Conservation (phyloP, 2,797 vertebrate genomes). For the Manis pentadactyla region DNA sequence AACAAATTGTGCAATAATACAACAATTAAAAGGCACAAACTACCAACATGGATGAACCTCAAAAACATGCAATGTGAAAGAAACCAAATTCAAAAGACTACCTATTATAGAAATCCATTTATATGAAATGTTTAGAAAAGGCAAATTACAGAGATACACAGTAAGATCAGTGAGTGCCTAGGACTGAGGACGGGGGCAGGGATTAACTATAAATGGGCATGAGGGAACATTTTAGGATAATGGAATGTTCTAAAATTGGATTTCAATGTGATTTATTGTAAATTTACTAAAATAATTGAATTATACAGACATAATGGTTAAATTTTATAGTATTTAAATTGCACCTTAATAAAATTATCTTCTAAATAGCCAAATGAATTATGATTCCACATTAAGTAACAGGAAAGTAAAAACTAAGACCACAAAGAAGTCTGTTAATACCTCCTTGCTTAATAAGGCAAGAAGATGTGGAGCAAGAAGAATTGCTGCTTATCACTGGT, state of each 20-base stretch:
- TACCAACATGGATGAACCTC: not conserved
- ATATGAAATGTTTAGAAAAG: not conserved
- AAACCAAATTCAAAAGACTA: not conserved
- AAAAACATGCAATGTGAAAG: not conserved
- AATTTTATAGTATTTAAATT: constrained; percentile 15
- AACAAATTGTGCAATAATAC: not conserved
- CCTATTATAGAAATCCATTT: not conserved
- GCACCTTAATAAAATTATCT: not conserved
- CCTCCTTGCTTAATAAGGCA: not conserved
- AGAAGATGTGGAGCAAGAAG: not conserved
- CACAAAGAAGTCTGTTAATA: not conserved
- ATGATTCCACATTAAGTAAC: not conserved
- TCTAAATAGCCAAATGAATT: not conserved
- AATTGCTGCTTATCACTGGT: not conserved
- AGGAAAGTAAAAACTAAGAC: constrained; percentile 55
- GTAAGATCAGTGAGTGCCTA: not conserved
- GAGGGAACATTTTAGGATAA: not conserved
- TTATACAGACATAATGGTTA: not conserved
- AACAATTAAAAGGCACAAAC: not conserved
- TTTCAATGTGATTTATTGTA: not conserved
- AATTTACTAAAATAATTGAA: not conserved
- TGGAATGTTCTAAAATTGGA: not conserved
- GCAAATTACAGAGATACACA: not conserved
- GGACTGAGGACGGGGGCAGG: not conserved
- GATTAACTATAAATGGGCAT: not conserved